Conservation (phyloP, 1,140 invertebrate genomes). For the Hormaphis cornu region DNA sequence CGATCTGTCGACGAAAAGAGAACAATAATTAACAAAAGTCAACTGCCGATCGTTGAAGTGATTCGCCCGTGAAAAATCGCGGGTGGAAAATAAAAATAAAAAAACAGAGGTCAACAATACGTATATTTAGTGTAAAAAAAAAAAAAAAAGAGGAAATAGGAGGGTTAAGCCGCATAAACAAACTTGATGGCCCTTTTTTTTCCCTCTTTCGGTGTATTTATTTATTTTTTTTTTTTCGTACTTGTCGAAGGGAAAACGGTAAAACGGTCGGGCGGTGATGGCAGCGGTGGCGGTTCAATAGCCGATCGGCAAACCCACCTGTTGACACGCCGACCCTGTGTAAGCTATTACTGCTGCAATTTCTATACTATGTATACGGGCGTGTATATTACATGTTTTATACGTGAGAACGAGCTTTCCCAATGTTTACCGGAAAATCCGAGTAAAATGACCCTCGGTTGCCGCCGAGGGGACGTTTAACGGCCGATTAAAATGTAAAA, state of each 20-base stretch:
- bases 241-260: conserved; percentile 17
- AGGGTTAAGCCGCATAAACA: conserved; percentile 26
- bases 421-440: background rate
- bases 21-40: background rate
- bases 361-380: too few relatives aligned
- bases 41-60: background rate
- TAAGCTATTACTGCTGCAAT: background rate
- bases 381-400: too few relatives aligned
- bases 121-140: too few relatives aligned
- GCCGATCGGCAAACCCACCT: conserved; percentile 25
- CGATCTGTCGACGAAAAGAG: background rate
- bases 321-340: conserved; percentile 13
- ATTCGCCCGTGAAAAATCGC: conserved; percentile 19
- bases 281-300: conserved; percentile 8
- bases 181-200: conserved; percentile 14
- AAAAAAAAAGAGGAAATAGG: background rate
- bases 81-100: background rate
- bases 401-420: conserved; percentile 2
- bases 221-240: conserved; percentile 9
- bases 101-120: conserved; percentile 12
- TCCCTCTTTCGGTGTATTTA: conserved; percentile 19
- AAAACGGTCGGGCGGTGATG: conserved; percentile 13
- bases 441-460: background rate
- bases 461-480: background rate
- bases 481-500: background rate